Evolutionary conservation across 2,888 invertebrate genomes (phyloP).

Genomic region (Orthosia gothica): DNA sequence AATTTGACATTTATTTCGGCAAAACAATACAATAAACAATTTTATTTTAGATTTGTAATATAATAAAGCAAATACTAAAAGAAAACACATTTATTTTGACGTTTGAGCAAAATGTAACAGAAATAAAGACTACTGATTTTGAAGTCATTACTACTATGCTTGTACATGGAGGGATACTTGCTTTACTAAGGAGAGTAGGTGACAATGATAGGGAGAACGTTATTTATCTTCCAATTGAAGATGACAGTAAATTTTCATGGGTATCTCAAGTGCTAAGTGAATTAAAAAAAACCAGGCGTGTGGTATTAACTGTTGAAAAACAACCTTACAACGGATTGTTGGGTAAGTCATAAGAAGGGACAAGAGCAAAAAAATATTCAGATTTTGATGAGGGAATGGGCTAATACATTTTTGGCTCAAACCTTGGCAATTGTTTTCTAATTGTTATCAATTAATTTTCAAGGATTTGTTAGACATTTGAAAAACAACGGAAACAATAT

Average conservation of each 20-base stretch:
- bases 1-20: no score
- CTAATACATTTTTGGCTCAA: no score
- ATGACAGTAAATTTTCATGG: constrained; percentile 12
- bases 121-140: constrained; percentile 2
- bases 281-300: not conserved
- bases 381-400: not conserved
- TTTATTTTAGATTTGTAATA: not conserved
- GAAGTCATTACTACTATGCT: not conserved
- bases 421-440: no score
- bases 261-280: not conserved
- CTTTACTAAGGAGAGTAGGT: not conserved
- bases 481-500: constrained; percentile 1
- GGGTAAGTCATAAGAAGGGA: not conserved
- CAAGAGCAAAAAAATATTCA: not conserved
- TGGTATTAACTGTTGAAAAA: not conserved
- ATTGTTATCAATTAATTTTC: not conserved
- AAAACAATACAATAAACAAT: not conserved
- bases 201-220: not conserved
- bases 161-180: not conserved
- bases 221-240: not conserved
- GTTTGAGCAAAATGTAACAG: not conserved
- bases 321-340: constrained; percentile 2
- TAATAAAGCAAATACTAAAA: not conserved
- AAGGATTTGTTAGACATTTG: constrained; percentile 4
- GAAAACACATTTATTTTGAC: constrained; percentile 2